Conservation (phyloP, 2,797 vertebrate genomes). For the Poeciliopsis presidionis region DNA sequence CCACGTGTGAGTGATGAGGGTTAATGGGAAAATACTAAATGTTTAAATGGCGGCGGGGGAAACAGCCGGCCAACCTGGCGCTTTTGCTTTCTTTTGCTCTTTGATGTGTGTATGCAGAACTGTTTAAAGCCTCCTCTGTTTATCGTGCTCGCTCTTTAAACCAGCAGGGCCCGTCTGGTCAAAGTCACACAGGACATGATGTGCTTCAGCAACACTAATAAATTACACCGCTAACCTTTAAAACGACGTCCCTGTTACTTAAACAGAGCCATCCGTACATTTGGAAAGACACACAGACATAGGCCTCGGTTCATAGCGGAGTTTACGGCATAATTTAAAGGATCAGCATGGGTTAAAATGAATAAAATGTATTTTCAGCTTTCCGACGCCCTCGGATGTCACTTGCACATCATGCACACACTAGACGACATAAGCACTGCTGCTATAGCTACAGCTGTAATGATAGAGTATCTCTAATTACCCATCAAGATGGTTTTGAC, state of each 20-base stretch:
- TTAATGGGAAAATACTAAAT: conserved; percentile 70
- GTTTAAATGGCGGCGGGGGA: conserved; percentile 47
- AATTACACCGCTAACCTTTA: conserved; percentile 54
- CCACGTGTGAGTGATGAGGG: conserved; percentile 61
- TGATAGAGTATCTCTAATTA: conserved; percentile 76
- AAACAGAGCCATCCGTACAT: conserved; percentile 8
- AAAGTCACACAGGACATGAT: conserved; percentile 72
- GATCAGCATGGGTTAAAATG: conserved; percentile 42
- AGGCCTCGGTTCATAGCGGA: conserved; percentile 9
- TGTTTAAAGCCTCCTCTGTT: conserved; percentile 47
- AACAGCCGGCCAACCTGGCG: neutral
- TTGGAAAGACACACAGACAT: conserved; percentile 18
- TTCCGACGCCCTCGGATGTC: conserved; percentile 11
- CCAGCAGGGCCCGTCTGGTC: conserved; percentile 59
- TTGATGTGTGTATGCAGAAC: conserved; percentile 12
- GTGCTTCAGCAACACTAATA: conserved; percentile 59
- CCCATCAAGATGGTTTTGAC: conserved; percentile 77
- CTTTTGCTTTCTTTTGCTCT: conserved; percentile 24
- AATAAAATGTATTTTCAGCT: conserved; percentile 37
- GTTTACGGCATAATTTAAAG: conserved; percentile 49
- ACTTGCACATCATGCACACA: conserved; percentile 24
- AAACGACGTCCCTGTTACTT: conserved; percentile 59
- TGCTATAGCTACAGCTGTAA: conserved; percentile 58
- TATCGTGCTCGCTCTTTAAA: conserved; percentile 38
- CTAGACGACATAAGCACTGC: conserved; percentile 17